A percentile compares a stretch with the other conserved stretches of the same genome.
Evolutionary conservation across 1,140 invertebrate genomes (phyloP).

Genomic region (Scaptomyza hsui): DNA sequence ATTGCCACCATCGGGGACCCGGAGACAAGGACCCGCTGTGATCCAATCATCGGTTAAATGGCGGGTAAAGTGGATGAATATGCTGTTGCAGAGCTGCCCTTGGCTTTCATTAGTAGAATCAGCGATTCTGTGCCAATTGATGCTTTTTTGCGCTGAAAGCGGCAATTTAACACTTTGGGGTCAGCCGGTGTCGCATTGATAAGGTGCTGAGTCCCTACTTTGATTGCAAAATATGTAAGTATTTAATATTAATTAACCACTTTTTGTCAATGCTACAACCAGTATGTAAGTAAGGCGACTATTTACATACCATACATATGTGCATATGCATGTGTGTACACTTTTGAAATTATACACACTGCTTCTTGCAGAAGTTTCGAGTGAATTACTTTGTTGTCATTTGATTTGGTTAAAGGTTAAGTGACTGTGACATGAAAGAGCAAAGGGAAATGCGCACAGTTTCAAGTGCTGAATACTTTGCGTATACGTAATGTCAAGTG

Average conservation of each 20-base stretch:
- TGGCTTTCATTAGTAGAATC: slow-evolving; percentile 70
- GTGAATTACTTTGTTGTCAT: slow-evolving; percentile 55
- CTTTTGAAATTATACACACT: not conserved
- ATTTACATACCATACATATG: no score
- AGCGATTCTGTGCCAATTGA: slow-evolving; percentile 55
- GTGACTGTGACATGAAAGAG: slow-evolving; percentile 58
- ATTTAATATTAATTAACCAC: slow-evolving; percentile 67
- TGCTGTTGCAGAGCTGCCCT: slow-evolving; percentile 15
- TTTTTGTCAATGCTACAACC: slow-evolving; percentile 49
- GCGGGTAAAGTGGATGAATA: slow-evolving; percentile 60
- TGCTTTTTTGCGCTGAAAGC: slow-evolving; percentile 55
- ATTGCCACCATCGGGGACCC: slow-evolving; percentile 30
- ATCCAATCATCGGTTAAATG: slow-evolving; percentile 81
- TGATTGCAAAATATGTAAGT: slow-evolving; percentile 65
- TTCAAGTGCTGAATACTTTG: slow-evolving; percentile 25
- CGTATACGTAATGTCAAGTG: slow-evolving; percentile 35
- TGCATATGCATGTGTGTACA: not conserved
- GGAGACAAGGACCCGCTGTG: slow-evolving; percentile 43
- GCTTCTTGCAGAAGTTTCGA: slow-evolving; percentile 9
- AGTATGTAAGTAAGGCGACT: no score
- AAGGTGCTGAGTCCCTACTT: slow-evolving; percentile 23
- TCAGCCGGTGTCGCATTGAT: slow-evolving; percentile 21
- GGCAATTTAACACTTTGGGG: slow-evolving; percentile 71
- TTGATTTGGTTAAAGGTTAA: slow-evolving; percentile 78
- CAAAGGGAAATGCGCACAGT: slow-evolving; percentile 33